Base-by-base conservation (phyloP, 2,888 invertebrate species). In the Aproaerema taeniolella region DNA sequence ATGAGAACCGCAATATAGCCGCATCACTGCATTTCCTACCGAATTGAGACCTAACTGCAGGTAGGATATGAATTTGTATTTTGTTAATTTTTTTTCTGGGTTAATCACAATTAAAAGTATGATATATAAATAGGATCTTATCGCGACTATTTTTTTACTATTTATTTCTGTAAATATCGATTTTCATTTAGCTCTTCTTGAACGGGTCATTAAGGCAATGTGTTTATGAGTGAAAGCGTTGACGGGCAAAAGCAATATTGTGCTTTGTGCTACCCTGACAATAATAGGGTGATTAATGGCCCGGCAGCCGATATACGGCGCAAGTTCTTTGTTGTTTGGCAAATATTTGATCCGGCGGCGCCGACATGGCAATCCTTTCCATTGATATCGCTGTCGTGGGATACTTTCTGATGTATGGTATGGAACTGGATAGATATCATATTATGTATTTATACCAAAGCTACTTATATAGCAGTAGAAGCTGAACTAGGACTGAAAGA, bases 231-330 rank as follows among this genome's bases (percentile, higher is more conserved):
- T 61, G 61, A 68, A 64, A 63, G 50, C 53, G 57, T 62, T 64
- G 64, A 61, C 66, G 65, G 55, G 58, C 67, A 68, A 74, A 72
- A 72, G 79, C 78, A 79, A 82, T 78, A 81, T 78, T 71, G 76
- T 68, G 73, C 73, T 75, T 77, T 78, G 74, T 76, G 69, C 69
- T 66, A 63, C 67, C 61, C 66, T 61, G 67, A 73, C 76, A 82
- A 81, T 80, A 79, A 75, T 72, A 65, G 72, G 55, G 73, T 85
- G 82, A 85, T 85, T 82, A 83, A 85, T 85, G 81, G 71, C 67
- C 66, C 61, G 61, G 61, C 77, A 20, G 8, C 8, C 4, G 73
- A 75, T 79, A 75, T 70, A 72, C 67, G 65, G 55, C 59, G 68
- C 67, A 61, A 74, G 68, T 73, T 78, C 79, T 81, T 83, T 83